Conservation (phyloP, 2,888 invertebrate genomes). For the Adelphocoris suturalis region DNA sequence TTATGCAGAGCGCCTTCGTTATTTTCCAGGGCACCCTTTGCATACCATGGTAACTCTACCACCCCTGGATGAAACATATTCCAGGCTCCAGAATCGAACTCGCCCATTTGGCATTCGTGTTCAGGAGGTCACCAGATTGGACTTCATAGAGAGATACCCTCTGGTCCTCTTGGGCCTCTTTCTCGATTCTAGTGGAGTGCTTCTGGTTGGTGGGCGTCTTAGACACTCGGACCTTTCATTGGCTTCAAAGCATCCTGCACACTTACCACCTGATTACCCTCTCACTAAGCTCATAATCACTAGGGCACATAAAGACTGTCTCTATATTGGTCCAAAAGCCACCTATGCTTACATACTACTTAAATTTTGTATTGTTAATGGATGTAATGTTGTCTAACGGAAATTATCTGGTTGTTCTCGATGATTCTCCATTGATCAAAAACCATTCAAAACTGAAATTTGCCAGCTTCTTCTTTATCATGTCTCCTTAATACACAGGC, state of each 20-base stretch:
- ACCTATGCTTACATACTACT: not conserved
- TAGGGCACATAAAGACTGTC: not conserved
- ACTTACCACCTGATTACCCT: conserved; percentile 3
- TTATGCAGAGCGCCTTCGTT: no score
- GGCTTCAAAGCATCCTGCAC: not conserved
- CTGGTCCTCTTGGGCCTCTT: conserved; percentile 34
- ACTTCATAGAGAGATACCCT: no score
- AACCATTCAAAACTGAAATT: conserved; percentile 51
- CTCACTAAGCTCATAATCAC: conserved; percentile 41
- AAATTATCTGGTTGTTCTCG: not conserved
- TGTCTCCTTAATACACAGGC: not conserved
- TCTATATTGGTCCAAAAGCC: conserved; percentile 24
- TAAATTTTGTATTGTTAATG: conserved; percentile 45
- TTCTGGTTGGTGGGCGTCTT: conserved; percentile 44
- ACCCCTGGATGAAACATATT: no score
- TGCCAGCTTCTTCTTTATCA: conserved; percentile 40
- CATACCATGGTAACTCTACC: no score
- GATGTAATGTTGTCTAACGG: not conserved
- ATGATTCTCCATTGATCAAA: conserved; percentile 38
- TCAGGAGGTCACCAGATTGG: no score
- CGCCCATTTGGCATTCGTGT: no score
- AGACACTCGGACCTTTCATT: not conserved
- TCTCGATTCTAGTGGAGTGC: not conserved
- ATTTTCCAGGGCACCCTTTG: no score
- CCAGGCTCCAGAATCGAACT: no score